Evolutionary conservation across 2,888 invertebrate species (phyloP), one percentile per base, ranked within the genome.

Genomic region (Catocala sponsa): DNA sequence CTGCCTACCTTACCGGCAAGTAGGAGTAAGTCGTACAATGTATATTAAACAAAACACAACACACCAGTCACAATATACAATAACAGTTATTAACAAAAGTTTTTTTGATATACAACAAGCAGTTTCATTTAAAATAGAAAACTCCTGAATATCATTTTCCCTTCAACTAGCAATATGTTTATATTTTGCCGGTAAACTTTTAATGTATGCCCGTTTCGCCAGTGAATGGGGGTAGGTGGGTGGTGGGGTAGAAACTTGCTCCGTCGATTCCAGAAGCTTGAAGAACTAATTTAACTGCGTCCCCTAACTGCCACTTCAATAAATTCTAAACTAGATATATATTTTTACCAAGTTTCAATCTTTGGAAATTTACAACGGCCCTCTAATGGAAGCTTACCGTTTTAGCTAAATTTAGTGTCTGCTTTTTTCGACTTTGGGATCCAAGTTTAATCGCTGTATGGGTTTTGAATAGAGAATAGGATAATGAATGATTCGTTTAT

Each of bases 271-370:
- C 86, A 89, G 89, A 91, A 90, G 90, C 91, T 88, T 85, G 88
- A 89, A 91, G 87, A 93, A 92, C 92, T 92, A 92, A 94, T 94
- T 93, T 92, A 93, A 91, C 91, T 90, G 86, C 90, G 87, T 89
- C 88, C 85, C 85, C 89, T 87, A 87, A 90, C 91, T 87, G 88
- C 90, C 88, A 91, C 89, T 91, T 85, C 87, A 89, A 90, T 91
- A 91, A 91, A 91, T 90, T 89, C 83, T 85, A 85, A 89, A 85
- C 85, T 85, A 83, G 81, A 81, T 81, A 70, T 74, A 68, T 74
- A 73, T 72, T 78, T 78, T 77, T 78, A 71, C 59, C 54, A 72
- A 76, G 72, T 73, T 79, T 71, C 63, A 74, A 76, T 76, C 71
- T 72, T 70, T 65, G 55, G 33, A 50, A 66, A 63, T 72, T 72